Evolutionary conservation across 2,797 vertebrate genomes (phyloP).

Genomic region (Streptopelia turtur): DNA sequence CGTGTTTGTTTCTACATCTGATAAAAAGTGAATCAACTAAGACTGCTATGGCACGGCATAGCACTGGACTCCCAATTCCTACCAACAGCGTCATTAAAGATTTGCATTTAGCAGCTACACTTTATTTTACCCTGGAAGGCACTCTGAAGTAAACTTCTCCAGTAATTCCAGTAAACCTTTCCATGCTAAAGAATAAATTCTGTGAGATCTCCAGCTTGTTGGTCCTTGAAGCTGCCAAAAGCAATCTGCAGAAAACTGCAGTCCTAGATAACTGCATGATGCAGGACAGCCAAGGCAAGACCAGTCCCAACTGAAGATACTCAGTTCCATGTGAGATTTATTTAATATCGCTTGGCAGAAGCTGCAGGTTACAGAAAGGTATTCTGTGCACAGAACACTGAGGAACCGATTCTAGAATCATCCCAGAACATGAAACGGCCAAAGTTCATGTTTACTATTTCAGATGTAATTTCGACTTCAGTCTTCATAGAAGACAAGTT

Average conservation of each 20-base stretch:
- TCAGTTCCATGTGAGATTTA: background rate
- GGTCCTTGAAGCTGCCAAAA: background rate
- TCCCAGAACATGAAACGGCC: background rate
- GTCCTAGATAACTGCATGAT: background rate
- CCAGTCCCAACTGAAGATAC: background rate
- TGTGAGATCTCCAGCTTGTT: background rate
- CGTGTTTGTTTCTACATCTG: background rate
- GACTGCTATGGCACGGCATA: fast-evolving
- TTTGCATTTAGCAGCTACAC: background rate
- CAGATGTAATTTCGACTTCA: conserved; percentile 28
- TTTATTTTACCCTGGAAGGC: background rate
- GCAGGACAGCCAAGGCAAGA: background rate
- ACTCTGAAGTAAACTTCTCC: background rate
- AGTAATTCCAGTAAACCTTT: background rate
- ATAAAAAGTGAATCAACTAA: background rate
- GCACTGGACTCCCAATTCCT: background rate
- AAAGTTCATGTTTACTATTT: conserved; percentile 58
- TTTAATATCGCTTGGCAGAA: background rate
- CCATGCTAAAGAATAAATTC: background rate
- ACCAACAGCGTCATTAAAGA: background rate
- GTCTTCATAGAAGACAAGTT: conserved; percentile 54
- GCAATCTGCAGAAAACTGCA: background rate
- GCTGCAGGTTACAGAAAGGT: background rate
- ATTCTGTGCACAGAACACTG: background rate
- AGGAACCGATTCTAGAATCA: background rate